phyloP scores from a whole-genome alignment of 2,888 invertebrate species.

The Pilophorus perplexus region DNA sequence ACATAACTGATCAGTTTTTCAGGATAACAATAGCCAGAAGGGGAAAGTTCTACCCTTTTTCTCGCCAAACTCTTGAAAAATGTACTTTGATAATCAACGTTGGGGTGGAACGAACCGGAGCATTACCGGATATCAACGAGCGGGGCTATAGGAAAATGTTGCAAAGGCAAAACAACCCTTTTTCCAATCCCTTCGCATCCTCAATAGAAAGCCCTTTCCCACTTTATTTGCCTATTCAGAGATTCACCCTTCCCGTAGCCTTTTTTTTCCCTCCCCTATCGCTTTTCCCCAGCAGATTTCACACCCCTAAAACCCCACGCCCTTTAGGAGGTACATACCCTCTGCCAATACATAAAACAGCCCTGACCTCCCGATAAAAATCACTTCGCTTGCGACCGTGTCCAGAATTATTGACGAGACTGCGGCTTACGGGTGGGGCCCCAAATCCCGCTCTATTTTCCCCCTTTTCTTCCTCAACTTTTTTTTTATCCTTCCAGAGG shows the following conservation, averaged over 20 bases:
- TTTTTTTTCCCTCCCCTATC: constrained; percentile 6
- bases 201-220: constrained; percentile 28
- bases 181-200: neutral
- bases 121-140: neutral
- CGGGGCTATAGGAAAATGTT: neutral
- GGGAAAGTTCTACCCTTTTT: no score
- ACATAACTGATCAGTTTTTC: no score
- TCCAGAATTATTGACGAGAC: constrained; percentile 28
- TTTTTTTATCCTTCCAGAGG: neutral
- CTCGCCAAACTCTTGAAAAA: constrained; percentile 19
- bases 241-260: constrained; percentile 28
- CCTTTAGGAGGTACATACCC: constrained; percentile 21
- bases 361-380: constrained; percentile 38
- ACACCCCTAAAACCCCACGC: constrained; percentile 23
- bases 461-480: neutral
- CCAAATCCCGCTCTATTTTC: neutral
- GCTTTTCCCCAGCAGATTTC: constrained; percentile 28
- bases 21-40: no score
- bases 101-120: neutral
- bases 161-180: neutral
- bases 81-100: constrained; percentile 23
- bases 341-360: constrained; percentile 34
- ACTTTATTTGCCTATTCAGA: constrained; percentile 32
- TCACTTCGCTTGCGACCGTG: constrained; percentile 26
- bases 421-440: neutral